Conservation (phyloP, 2,113 vertebrate species). For the Cheilinus undulatus region DNA sequence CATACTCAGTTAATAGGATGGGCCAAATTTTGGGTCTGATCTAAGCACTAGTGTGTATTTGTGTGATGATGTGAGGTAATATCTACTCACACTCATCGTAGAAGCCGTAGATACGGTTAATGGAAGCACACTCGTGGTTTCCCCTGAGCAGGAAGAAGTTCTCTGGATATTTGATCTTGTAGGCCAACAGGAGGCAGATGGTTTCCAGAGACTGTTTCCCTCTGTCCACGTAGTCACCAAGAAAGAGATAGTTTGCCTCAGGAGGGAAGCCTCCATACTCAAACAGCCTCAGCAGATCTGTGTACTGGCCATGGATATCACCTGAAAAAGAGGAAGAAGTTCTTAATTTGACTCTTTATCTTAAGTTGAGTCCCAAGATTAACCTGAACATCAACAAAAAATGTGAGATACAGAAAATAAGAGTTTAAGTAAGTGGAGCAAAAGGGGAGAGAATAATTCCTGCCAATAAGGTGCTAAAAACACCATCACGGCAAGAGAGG, state of each 20-base stretch:
- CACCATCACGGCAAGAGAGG: background rate
- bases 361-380: background rate
- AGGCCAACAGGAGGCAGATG: constrained; percentile 96
- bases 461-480: too few species aligned
- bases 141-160: constrained; percentile 98
- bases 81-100: constrained; percentile 82
- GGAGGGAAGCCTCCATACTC: constrained; percentile 98
- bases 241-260: constrained; percentile 98
- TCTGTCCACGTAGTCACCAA: constrained; percentile 99
- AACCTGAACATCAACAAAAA: background rate
- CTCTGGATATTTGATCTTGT: constrained; percentile 99
- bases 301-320: constrained; percentile 99
- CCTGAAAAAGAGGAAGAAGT: constrained; percentile 78
- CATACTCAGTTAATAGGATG: too few species aligned
- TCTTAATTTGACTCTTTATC: background rate
- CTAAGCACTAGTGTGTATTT: too few species aligned
- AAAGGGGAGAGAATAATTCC: too few species aligned
- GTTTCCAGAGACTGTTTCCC: constrained; percentile 99
- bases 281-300: constrained; percentile 97
- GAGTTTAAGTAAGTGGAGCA: too few species aligned
- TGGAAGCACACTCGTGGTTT: constrained; percentile 98
- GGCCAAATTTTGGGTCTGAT: too few species aligned
- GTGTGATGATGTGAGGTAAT: too few species aligned
- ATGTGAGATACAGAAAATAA: background rate
- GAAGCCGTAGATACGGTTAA: constrained; percentile 98